phyloP scores from a whole-genome alignment of 1,140 invertebrate genomes.

The Saccostrea cuccullata region DNA sequence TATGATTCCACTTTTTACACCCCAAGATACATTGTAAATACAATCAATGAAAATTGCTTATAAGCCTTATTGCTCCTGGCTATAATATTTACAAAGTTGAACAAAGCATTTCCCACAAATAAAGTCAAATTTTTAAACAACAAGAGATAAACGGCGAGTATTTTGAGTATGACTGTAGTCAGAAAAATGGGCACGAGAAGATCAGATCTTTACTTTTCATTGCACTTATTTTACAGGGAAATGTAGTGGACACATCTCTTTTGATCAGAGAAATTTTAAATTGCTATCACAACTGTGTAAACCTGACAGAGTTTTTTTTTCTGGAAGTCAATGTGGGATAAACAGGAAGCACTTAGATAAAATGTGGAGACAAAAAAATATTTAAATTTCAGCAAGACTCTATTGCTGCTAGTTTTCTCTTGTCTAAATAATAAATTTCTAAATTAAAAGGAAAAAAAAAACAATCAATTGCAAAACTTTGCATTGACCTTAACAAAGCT shows the following conservation, averaged over 20 bases:
- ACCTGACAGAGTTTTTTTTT: not conserved
- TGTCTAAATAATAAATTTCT: not conserved
- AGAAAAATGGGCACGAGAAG: not conserved
- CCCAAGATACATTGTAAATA: no score
- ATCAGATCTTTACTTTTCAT: constrained; percentile 18
- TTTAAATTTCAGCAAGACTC: not conserved
- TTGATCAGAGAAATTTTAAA: not conserved
- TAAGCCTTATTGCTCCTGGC: not conserved
- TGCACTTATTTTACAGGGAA: not conserved
- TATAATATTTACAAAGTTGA: not conserved
- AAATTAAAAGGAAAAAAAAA: not conserved
- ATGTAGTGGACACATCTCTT: not conserved
- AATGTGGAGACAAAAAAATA: constrained; percentile 20
- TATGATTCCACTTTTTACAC: not conserved
- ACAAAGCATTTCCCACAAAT: not conserved
- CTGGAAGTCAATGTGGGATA: not conserved
- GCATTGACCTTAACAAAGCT: not conserved
- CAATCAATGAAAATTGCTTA: no score
- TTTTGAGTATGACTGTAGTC: not conserved
- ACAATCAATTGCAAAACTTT: constrained; percentile 3
- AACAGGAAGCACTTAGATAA: not conserved
- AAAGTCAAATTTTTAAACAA: not conserved
- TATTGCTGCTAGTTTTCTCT: not conserved
- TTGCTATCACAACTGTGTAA: not conserved
- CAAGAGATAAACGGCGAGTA: not conserved